Conservation (phyloP, 2,888 invertebrate species). For the Homarus gammarus region DNA sequence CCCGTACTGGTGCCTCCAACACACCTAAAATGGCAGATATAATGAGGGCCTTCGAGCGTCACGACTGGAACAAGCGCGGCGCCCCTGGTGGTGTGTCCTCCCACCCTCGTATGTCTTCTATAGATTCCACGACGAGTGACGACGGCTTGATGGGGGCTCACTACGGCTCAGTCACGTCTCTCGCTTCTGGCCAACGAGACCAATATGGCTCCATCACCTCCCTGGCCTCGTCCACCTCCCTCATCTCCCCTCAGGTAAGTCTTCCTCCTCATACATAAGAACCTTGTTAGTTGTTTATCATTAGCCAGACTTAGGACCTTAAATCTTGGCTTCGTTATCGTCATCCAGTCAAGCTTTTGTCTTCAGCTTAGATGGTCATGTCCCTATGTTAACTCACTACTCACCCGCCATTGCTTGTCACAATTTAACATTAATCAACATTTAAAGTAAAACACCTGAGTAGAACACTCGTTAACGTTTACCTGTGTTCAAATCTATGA, state of each 20-base stretch:
- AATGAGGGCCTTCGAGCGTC: constrained; percentile 82
- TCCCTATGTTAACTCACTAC: too few relatives aligned
- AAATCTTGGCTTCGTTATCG: too few relatives aligned
- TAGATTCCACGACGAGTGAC: constrained; percentile 82
- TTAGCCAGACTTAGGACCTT: too few relatives aligned
- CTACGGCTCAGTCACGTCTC: constrained; percentile 76
- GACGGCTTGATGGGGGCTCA: constrained; percentile 78
- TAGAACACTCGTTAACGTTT: too few relatives aligned
- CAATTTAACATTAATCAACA: too few relatives aligned
- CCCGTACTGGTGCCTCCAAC: constrained; percentile 52
- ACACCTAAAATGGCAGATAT: constrained; percentile 74
- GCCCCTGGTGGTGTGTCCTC: constrained; percentile 75
- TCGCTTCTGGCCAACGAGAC: constrained; percentile 78
- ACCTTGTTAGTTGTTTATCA: too few relatives aligned
- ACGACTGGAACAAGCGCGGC: constrained; percentile 78
- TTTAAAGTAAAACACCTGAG: too few relatives aligned
- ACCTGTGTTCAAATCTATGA: too few relatives aligned
- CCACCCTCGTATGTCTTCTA: constrained; percentile 81
- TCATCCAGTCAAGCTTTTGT: too few relatives aligned
- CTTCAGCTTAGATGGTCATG: too few relatives aligned
- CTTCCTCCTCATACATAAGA: too few relatives aligned
- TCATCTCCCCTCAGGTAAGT: constrained; percentile 82
- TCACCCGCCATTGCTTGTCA: too few relatives aligned
- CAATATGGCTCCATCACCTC: constrained; percentile 83
- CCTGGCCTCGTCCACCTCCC: constrained; percentile 82